These are phyloP conservation scores for Trematomus loennbergii DNA, from an alignment of 2,113 vertebrate genomes.

Conservation along the genomic window DNA sequence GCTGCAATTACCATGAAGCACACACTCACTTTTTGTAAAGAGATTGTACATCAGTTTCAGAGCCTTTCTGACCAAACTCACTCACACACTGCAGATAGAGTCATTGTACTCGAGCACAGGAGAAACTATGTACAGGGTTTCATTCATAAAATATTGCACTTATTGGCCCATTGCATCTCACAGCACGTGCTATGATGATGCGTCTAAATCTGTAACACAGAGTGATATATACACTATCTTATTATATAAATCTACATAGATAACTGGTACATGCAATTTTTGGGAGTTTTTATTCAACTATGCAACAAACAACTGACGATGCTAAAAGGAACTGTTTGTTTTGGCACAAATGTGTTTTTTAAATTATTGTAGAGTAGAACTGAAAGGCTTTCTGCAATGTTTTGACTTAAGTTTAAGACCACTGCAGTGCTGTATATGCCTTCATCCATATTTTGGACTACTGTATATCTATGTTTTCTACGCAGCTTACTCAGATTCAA, in stretches of 20 bases:
- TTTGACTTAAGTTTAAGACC: slow-evolving; percentile 36
- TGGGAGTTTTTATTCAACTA: slow-evolving; percentile 67
- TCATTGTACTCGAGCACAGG: slow-evolving; percentile 79
- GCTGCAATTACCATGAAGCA: slow-evolving; percentile 50
- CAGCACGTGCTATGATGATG: slow-evolving; percentile 86
- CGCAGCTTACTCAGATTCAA: slow-evolving; percentile 24
- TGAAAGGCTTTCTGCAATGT: slow-evolving; percentile 32
- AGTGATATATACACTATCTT: slow-evolving; percentile 81
- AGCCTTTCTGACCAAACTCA: slow-evolving; percentile 46
- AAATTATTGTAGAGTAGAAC: slow-evolving; percentile 29
- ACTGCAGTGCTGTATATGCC: slow-evolving; percentile 13
- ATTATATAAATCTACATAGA: slow-evolving; percentile 86
- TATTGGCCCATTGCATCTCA: slow-evolving; percentile 98
- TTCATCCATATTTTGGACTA: slow-evolving; percentile 25
- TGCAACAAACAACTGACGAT: slow-evolving; percentile 61
- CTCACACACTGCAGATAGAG: slow-evolving; percentile 66
- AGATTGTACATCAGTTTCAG: slow-evolving; percentile 53
- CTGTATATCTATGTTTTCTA: slow-evolving; percentile 13
- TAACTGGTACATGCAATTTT: slow-evolving; percentile 91
- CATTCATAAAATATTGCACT: slow-evolving; percentile 99
- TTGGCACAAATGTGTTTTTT: slow-evolving; percentile 71
- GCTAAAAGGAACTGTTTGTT: slow-evolving; percentile 50
- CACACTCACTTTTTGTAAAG: slow-evolving; percentile 12
- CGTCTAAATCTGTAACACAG: slow-evolving; percentile 81
- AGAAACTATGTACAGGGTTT: slow-evolving; percentile 92